Conservation (phyloP, 2,888 invertebrate species). For the Oxytorus armatus region DNA sequence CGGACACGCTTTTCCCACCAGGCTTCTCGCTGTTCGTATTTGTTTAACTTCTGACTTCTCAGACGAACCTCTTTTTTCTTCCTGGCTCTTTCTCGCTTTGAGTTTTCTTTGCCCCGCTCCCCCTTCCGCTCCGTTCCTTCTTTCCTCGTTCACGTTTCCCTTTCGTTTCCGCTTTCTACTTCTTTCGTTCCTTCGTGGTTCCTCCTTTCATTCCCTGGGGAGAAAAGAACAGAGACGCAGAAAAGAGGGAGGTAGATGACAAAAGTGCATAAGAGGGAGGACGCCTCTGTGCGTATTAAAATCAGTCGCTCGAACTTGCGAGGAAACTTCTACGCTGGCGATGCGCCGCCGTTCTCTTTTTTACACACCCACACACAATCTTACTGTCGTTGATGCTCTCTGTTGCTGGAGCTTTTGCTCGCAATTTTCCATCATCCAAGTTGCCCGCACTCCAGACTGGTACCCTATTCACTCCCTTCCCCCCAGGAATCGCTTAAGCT, state of each 20-base stretch:
- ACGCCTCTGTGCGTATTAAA: constrained; percentile 74
- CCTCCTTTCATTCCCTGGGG: too few relatives aligned
- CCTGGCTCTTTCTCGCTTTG: constrained; percentile 12
- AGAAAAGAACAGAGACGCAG: constrained; percentile 35
- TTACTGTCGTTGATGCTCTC: constrained; percentile 20
- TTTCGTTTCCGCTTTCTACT: constrained; percentile 54
- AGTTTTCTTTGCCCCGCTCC: constrained; percentile 32
- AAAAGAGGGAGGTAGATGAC: constrained; percentile 21
- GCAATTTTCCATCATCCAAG: constrained; percentile 70
- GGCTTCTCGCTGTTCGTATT: constrained; percentile 60
- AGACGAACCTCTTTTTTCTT: constrained; percentile 42
- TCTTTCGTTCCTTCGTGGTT: constrained; percentile 61
- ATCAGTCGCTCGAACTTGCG: constrained; percentile 74
- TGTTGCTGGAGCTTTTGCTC: constrained; percentile 42
- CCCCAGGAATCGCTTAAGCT: constrained; percentile 69
- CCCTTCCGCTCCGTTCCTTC: constrained; percentile 18
- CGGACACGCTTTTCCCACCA: constrained; percentile 46
- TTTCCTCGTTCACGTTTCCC: constrained; percentile 31
- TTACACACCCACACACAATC: neutral
- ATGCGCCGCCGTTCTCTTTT: constrained; percentile 33
- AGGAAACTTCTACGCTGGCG: constrained; percentile 64
- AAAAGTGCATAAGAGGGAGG: constrained; percentile 40
- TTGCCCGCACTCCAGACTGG: constrained; percentile 52
- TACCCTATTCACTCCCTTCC: constrained; percentile 47
- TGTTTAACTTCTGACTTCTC: constrained; percentile 71